Evolutionary conservation across 2,797 vertebrate genomes (phyloP), one percentile per base, ranked within the genome.

Genomic region (Agapornis canus): DNA sequence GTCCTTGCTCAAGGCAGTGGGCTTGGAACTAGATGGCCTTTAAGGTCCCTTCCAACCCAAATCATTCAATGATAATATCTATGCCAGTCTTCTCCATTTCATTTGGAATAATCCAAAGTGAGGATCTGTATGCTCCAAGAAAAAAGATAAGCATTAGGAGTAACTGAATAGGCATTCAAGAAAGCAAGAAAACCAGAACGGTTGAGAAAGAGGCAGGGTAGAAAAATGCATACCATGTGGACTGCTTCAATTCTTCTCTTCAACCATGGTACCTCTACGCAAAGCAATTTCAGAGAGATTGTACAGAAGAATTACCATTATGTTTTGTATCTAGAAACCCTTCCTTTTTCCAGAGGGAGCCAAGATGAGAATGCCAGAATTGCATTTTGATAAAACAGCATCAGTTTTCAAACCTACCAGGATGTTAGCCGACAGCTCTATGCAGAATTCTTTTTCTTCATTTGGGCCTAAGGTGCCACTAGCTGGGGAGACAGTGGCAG

Each of bases 391-490:
- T 35, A 59, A 60, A 79, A 84, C 2, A 19, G 18, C 21, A 70
- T 21, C 27, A 8, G 5, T 39, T 82, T 82, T 47, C 17, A 54
- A 87, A 95, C 98, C 97, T 95, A 99, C 99, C 80, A 96, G 86
- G 5, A 97, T 94, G 71, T 98, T 86, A 40, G 98, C 60, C 7
- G 96, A 98, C 35, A 99, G 97, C 82, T 96, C 96, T 60, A 99
- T 92, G 29, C 29, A 94, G 80, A 99, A 96, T 40, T 98, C 98
- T 92, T 97, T 72, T 82, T 98, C 97, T 93, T 98, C 97, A 18
- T 98, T 98, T 26, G 99, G 98, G 32, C 97, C 98, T 89, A 99
- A 97, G 27, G 78, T 96, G 17, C 98, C 99, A 42, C 77, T 94
- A 42, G 92, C 86, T 2, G 99, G 99, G 14, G 90, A 97, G 91